Evolutionary conservation across 1,140 invertebrate species (phyloP), one percentile per base, ranked within the genome.

Genomic region (Zaprionus ghesquierei): DNA sequence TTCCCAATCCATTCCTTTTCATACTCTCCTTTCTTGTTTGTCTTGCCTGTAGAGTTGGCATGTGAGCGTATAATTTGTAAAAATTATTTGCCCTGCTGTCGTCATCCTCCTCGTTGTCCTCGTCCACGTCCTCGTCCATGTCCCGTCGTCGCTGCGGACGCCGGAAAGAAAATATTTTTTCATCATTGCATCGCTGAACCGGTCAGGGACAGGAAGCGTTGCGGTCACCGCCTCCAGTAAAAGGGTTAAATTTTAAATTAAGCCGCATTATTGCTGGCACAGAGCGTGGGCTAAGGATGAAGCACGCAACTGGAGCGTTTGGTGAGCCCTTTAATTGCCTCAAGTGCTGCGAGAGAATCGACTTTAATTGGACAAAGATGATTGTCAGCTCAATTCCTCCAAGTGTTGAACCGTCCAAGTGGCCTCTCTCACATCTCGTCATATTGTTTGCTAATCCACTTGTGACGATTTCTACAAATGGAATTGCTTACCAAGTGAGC

Each of bases 41-140:
- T 74, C 69, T 73, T 86, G 61, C 65, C 68, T 63, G 69, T 62
- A 55, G 69, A 79, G 82, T 81, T 86, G 82, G 79, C 82, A 86
- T 86, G 82, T 89, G 82, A 89, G 82, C 82, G 82, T 76, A 86
- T 86, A 86, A 87, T 87, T 86, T 86, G 79, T 86, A 82, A 81
- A 86, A 86, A 86, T 86, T 86, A 87, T 87, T 86, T 86, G 82
- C 79, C 72, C 74, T 87, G 75, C 82, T 81, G 75, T 80, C 81
- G 81, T 77, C 62, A 49, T 46, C 51, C 18, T 20, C 60, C 25
- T 60, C 56, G 25, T 35, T 31, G 65, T 9, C 53, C 15, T 18
- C 50, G 51, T 23, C 68, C 33, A 35, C 50, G 2, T 29, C 51
- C 50, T 46, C 51, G 15, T 23, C 33, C 56, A 22, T 18, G 56